A percentile compares a stretch with the other conserved stretches of the same genome.
Conservation (phyloP, 2,113 vertebrate species). For the Microcebus murinus region DNA sequence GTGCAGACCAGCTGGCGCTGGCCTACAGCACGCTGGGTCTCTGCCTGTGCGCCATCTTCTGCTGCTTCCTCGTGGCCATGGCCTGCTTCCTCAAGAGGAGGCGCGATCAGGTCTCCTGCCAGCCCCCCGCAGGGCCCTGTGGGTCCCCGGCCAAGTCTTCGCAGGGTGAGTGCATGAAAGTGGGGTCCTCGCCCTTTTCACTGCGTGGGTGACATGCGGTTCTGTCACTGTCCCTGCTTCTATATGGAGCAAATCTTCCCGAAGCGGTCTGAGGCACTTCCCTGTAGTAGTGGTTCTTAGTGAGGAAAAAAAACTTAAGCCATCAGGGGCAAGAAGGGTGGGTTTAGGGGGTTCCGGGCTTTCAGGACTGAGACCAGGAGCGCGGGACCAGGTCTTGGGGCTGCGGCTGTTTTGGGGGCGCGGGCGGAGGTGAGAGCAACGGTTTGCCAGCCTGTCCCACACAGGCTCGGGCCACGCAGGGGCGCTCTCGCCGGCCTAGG, state of each 20-base stretch:
- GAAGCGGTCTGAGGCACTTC: too few relatives aligned
- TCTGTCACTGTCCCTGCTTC: neutral
- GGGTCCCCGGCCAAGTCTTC: conserved; percentile 50
- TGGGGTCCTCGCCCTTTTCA: rapidly evolving
- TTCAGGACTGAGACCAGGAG: rapidly evolving
- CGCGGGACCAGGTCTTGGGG: rapidly evolving
- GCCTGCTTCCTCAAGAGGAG: conserved; percentile 83
- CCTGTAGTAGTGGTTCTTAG: neutral
- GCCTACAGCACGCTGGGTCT: conserved; percentile 87
- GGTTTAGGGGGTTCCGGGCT: neutral
- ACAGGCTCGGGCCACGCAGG: neutral
- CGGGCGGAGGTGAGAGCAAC: too few relatives aligned
- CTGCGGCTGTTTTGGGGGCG: neutral
- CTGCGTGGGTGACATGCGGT: neutral
- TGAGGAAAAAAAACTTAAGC: neutral
- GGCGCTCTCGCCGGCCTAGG: rapidly evolving
- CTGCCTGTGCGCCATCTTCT: conserved; percentile 84
- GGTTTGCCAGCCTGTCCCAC: neutral
- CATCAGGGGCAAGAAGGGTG: neutral
- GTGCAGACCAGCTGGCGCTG: conserved; percentile 74
- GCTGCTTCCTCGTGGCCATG: conserved; percentile 86
- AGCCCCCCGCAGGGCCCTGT: neutral
- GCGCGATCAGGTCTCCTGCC: conserved; percentile 73
- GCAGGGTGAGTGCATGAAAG: conserved; percentile 81
- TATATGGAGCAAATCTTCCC: too few relatives aligned